Evolutionary conservation across 2,797 vertebrate species (phyloP).

Genomic region (Fistularia commersonii): DNA sequence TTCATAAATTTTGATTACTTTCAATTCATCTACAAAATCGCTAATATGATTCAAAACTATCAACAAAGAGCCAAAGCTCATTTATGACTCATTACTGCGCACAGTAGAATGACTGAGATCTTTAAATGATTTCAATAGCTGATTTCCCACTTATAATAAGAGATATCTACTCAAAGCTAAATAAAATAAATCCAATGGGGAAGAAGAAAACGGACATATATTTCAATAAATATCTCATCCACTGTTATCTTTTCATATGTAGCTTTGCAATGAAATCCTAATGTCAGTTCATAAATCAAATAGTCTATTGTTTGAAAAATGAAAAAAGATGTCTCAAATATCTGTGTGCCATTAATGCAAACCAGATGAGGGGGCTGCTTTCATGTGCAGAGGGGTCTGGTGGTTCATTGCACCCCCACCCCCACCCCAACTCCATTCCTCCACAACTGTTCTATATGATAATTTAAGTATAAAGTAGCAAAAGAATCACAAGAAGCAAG

Average conservation of each 20-base stretch:
- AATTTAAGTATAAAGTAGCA: slow-evolving; percentile 43
- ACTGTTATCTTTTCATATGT: slow-evolving; percentile 77
- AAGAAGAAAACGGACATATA: slow-evolving; percentile 37
- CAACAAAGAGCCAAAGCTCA: too few species aligned
- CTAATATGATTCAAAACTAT: too few species aligned
- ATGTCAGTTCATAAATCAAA: slow-evolving; percentile 85
- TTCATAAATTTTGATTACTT: too few species aligned
- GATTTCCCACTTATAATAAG: too few species aligned
- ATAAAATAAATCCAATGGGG: neutral
- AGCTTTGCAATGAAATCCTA: slow-evolving; percentile 79
- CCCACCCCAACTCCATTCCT: slow-evolving; percentile 2
- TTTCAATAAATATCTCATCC: slow-evolving; percentile 45
- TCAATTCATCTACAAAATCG: too few species aligned
- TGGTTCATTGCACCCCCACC: slow-evolving; percentile 46
- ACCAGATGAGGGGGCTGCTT: slow-evolving; percentile 79
- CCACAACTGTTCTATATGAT: slow-evolving; percentile 49
- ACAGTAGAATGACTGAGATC: too few species aligned
- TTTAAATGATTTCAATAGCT: too few species aligned
- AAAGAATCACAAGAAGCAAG: neutral
- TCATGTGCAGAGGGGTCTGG: slow-evolving; percentile 72
- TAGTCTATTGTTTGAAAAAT: slow-evolving; percentile 81
- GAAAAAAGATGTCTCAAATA: slow-evolving; percentile 83
- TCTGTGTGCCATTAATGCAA: slow-evolving; percentile 78
- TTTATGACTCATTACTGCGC: too few species aligned
- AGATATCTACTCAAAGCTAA: too few species aligned